These are phyloP conservation scores for Rynchops niger DNA, from an alignment of 2,113 vertebrate genomes.

Conservation along the genomic window DNA sequence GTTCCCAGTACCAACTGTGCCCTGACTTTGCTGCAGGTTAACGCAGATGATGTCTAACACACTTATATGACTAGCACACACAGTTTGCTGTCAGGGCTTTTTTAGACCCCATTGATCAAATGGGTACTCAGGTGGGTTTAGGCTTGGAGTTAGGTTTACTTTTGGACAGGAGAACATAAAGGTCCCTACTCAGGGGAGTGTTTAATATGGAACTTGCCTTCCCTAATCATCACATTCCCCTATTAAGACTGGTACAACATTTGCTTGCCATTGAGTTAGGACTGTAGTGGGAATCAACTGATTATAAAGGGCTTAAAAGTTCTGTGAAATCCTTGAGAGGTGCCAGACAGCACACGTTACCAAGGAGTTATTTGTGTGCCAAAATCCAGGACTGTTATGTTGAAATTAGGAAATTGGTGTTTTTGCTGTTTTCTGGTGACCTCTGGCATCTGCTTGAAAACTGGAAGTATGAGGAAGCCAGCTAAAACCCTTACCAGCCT, in stretches of 20 bases:
- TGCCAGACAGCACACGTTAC: neutral
- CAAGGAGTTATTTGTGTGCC: neutral
- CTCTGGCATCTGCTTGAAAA: neutral
- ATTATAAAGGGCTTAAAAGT: neutral
- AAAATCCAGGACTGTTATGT: neutral
- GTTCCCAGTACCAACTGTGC: neutral
- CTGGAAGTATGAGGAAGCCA: neutral
- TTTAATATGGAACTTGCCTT: neutral
- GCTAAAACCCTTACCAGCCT: neutral
- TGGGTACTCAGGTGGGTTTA: neutral
- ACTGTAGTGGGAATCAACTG: neutral
- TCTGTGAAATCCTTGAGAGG: neutral
- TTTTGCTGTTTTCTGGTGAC: neutral
- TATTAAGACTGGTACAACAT: neutral
- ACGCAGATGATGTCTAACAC: neutral
- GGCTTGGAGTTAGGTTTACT: neutral
- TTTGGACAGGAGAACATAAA: neutral
- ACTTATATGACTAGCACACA: neutral
- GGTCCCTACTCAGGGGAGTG: neutral
- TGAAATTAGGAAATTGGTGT: neutral
- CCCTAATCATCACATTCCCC: neutral
- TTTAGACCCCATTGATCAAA: neutral
- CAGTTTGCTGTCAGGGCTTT: neutral
- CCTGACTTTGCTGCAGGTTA: neutral
- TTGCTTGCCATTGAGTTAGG: neutral